These are phyloP conservation scores for Muscicapa adusta DNA, from an alignment of 2,113 vertebrate genomes.

Conservation along the genomic window DNA sequence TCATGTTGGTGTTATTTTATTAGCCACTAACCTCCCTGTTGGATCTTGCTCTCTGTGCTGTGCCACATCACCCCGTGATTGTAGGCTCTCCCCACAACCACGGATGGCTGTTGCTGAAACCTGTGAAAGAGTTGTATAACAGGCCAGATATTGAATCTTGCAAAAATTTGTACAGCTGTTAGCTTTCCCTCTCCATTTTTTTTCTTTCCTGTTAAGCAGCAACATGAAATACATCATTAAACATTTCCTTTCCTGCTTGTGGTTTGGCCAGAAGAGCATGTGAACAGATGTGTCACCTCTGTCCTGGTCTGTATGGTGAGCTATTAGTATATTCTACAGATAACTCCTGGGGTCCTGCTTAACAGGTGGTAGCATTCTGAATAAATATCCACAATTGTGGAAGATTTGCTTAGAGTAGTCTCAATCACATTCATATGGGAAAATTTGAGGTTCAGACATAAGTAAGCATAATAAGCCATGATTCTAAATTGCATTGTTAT, in stretches of 20 bases:
- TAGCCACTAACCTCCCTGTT: not conserved
- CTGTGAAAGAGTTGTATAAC: fast-evolving
- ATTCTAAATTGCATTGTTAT: not conserved
- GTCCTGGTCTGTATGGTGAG: not conserved
- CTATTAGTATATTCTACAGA: not conserved
- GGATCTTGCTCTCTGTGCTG: not conserved
- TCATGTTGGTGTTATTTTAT: not conserved
- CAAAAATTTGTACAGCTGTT: not conserved
- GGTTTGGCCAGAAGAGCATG: not conserved
- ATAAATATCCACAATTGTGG: not conserved
- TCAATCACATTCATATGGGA: not conserved
- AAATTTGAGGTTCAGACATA: not conserved
- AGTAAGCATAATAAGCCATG: not conserved
- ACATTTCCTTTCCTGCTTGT: not conserved
- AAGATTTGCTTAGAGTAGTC: not conserved
- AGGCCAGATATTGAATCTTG: not conserved
- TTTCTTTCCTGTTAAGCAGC: not conserved
- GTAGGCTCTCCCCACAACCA: not conserved
- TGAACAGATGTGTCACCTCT: not conserved
- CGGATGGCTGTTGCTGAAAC: fast-evolving
- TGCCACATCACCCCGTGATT: fast-evolving
- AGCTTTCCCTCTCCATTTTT: not conserved
- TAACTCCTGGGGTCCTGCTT: not conserved
- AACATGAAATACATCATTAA: not conserved
- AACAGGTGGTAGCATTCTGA: not conserved